Percentiles rank a stretch among this genome's conserved stretches.
Conservation (phyloP, 2,888 invertebrate species). For the Marasmarcha lunaedactyla region DNA sequence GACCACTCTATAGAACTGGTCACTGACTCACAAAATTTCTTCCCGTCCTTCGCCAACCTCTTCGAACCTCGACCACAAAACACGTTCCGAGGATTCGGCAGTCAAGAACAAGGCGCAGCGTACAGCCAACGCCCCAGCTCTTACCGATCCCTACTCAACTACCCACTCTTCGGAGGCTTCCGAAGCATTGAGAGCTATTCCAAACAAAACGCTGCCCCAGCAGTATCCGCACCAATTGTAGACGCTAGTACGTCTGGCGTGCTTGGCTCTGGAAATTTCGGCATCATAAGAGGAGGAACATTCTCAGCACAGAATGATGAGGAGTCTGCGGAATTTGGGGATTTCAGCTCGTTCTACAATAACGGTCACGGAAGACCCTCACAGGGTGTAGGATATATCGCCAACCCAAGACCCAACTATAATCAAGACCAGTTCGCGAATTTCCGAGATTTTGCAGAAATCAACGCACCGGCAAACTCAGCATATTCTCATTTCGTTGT, state of each 20-base stretch:
- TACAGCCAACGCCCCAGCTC: conserved; percentile 72
- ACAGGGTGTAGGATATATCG: conserved; percentile 67
- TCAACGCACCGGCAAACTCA: conserved; percentile 82
- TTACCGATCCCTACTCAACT: conserved; percentile 55
- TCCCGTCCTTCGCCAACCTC: conserved; percentile 80
- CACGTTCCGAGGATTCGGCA: conserved; percentile 70
- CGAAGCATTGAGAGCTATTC: conserved; percentile 45
- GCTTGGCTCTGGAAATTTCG: conserved; percentile 87
- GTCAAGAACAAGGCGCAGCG: conserved; percentile 72
- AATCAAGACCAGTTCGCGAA: conserved; percentile 89
- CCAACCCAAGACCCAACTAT: conserved; percentile 80
- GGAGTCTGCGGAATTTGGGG: conserved; percentile 67
- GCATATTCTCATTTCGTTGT: conserved; percentile 87
- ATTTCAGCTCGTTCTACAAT: conserved; percentile 72
- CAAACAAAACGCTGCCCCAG: conserved; percentile 36
- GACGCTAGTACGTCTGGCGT: conserved; percentile 73
- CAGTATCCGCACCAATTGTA: conserved; percentile 44
- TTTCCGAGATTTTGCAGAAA: conserved; percentile 91
- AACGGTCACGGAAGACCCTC: conserved; percentile 81
- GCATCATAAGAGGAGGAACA: conserved; percentile 87
- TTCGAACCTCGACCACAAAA: conserved; percentile 70
- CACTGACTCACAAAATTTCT: conserved; percentile 76
- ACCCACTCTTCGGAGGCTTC: conserved; percentile 50
- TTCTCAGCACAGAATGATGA: conserved; percentile 84
- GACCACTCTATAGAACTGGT: conserved; percentile 69